Evolutionary conservation across 2,113 vertebrate genomes (phyloP).

Genomic region (Anseranas semipalmata): DNA sequence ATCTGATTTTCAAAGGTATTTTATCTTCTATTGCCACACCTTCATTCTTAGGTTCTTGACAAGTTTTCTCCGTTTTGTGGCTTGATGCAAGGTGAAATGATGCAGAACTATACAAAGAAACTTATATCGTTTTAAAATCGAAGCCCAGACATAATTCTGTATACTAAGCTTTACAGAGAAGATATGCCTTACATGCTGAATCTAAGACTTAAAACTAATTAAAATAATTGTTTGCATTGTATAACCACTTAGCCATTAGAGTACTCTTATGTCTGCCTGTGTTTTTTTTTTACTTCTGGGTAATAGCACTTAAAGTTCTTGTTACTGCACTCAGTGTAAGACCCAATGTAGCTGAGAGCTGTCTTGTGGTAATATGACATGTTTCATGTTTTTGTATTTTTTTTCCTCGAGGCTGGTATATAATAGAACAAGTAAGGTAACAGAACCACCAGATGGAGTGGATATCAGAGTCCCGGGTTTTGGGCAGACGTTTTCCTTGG

Average conservation of each 20-base stretch:
- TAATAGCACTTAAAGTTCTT: slow-evolving; percentile 43
- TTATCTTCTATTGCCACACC: neutral
- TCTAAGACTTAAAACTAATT: neutral
- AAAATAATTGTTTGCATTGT: neutral
- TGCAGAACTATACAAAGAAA: neutral
- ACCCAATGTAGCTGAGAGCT: neutral
- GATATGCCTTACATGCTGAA: neutral
- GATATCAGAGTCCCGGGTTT: slow-evolving; percentile 91
- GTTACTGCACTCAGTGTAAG: neutral
- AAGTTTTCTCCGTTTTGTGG: neutral
- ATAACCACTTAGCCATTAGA: neutral
- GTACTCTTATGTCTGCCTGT: neutral
- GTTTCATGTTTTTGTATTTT: neutral
- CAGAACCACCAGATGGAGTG: slow-evolving; percentile 88
- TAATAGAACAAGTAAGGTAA: slow-evolving; percentile 85
- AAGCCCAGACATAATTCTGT: neutral
- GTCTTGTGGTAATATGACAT: neutral
- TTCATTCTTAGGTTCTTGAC: neutral
- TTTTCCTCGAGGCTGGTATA: slow-evolving; percentile 84
- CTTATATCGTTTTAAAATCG: neutral
- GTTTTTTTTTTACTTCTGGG: neutral
- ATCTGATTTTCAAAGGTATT: neutral
- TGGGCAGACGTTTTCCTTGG: slow-evolving; percentile 89
- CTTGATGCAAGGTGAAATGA: neutral
- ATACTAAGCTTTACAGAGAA: neutral